phyloP scores from a whole-genome alignment of 2,888 invertebrate genomes.

The Pyrrhosoma nymphula region DNA sequence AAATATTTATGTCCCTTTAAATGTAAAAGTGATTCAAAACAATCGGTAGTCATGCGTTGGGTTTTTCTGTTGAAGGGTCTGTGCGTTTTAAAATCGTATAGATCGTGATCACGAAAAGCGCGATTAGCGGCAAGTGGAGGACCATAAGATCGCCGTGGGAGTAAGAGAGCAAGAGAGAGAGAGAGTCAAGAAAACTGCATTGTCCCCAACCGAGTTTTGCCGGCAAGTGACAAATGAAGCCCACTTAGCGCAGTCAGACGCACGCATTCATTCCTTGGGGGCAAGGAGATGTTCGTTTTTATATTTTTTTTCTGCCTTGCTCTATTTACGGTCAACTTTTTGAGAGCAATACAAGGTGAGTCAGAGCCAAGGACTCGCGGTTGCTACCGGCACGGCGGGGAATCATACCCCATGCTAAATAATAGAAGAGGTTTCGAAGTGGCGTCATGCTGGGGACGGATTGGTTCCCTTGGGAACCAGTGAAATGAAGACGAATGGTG shows the following conservation, averaged over 20 bases:
- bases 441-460: not conserved
- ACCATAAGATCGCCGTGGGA: no score
- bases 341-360: not conserved
- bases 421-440: not conserved
- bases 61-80: no score
- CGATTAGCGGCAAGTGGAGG: not conserved
- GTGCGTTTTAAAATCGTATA: no score
- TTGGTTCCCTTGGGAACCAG: not conserved
- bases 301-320: not conserved
- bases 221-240: slow-evolving; percentile 61
- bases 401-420: not conserved
- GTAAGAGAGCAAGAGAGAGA: not conserved
- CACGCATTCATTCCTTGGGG: slow-evolving; percentile 27
- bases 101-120: no score
- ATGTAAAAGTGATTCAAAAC: no score
- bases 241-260: slow-evolving; percentile 48
- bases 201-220: not conserved
- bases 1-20: no score
- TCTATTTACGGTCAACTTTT: not conserved
- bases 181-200: slow-evolving; percentile 58
- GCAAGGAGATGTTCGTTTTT: not conserved
- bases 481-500: no score
- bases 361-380: not conserved
- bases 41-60: no score
- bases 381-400: not conserved